phyloP scores from a whole-genome alignment of 1,140 invertebrate genomes.

The Mesaphorura yosii region DNA sequence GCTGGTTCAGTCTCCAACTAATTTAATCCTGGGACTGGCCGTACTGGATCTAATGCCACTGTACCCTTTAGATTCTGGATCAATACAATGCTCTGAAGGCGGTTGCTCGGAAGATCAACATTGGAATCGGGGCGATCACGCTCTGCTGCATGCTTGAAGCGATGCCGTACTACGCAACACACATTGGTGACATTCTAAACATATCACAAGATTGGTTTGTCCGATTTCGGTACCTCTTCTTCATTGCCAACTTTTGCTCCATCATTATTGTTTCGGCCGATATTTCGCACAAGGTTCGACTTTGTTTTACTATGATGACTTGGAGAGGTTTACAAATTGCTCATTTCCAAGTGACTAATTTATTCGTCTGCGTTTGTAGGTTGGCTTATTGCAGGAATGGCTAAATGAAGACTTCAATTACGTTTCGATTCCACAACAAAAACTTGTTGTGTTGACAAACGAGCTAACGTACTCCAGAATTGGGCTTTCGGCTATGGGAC shows the following conservation, averaged over 20 bases:
- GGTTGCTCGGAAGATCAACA: not conserved
- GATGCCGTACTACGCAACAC: conserved; percentile 9
- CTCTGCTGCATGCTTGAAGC: conserved; percentile 10
- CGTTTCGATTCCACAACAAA: not conserved
- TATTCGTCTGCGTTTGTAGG: no score
- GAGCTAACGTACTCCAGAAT: not conserved
- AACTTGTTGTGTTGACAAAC: not conserved
- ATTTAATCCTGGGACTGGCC: no score
- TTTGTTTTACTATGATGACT: not conserved
- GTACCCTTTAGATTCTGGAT: not conserved
- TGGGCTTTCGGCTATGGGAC: not conserved
- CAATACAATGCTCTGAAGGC: not conserved
- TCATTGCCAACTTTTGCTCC: conserved; percentile 5
- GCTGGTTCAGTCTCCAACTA: no score
- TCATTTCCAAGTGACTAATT: no score
- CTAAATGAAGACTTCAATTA: not conserved
- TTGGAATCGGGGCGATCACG: conserved; percentile 1
- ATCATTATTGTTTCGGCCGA: conserved; percentile 5
- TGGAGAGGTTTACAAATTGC: no score
- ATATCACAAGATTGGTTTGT: conserved; percentile 3
- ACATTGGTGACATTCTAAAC: conserved; percentile 9
- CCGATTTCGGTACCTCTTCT: conserved; percentile 8
- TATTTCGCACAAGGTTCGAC: not conserved
- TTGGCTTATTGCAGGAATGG: not conserved
- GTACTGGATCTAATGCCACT: no score